Base-by-base conservation (phyloP, 2,888 invertebrate genomes). In the Chouioia cunea region DNA sequence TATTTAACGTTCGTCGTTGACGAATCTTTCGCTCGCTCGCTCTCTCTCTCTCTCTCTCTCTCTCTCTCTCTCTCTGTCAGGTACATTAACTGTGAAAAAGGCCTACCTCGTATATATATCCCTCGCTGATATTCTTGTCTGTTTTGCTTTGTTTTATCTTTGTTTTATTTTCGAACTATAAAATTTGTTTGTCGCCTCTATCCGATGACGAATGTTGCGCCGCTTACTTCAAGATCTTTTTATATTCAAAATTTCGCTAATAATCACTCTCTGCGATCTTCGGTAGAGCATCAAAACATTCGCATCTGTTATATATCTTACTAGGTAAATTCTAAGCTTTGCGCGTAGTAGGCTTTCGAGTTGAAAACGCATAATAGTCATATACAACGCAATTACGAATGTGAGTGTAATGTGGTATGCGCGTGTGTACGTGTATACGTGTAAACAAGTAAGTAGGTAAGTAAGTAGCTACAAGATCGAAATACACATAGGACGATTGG, bases 401-500 rank as follows among this genome's bases (percentile, higher is more conserved):
- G 4, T 4, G 6, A 27, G 27, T 27, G 27, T 27, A 6, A 4
- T 6, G 27, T 27, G 27, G 3, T 6, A 27, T 27, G 27, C 6
- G 6, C 3, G 27, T 27, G 27, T 27, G 27, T 27, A 6, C 6
- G 27, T 27, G 27, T 27, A 6, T 27, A 3, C 27, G 27, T 27
- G 3, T 6, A 6, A 78, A 78, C 74, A 76, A 76, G 53, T 57
- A 77, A 65, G 73, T 78, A 75, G 74, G 63, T 74, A 76, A 4
- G 6, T 65, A 76, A 71, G 76, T 77, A 77, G 74, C 76, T 78
- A 79, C 68, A 76, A 77, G 73, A 77, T 76, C 74, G 74, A 78
- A 48, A 46, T 59, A 47, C 77, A 75, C 20, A 78, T 58, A 75
- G 71, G 77, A 76, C 70, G 72, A 77, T 77, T 27, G 72, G 53